phyloP scores from a whole-genome alignment of 2,797 vertebrate species.

The Euthynnus affinis region DNA sequence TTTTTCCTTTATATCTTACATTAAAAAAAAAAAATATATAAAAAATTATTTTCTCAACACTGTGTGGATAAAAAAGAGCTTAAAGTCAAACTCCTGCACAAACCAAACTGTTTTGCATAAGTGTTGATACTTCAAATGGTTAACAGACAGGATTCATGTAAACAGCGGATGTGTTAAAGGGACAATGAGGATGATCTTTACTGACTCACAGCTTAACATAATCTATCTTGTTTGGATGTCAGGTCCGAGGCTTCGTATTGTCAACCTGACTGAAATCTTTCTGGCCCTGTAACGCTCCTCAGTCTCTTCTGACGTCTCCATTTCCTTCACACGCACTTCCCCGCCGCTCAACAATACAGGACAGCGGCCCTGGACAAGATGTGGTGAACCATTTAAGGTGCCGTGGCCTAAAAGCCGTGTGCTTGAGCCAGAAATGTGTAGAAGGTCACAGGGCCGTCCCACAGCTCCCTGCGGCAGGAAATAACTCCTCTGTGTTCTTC shows the following conservation, averaged over 20 bases:
- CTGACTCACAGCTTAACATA: neutral
- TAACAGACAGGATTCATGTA: neutral
- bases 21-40: too few relatives aligned
- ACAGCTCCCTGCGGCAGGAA: neutral
- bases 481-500: neutral
- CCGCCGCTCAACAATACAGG: neutral
- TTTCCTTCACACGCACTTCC: conserved; percentile 7
- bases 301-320: neutral
- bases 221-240: neutral
- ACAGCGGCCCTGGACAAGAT: neutral
- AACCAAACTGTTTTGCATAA: neutral
- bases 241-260: neutral
- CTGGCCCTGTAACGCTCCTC: neutral
- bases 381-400: neutral
- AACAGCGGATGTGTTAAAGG: neutral
- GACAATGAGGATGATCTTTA: neutral
- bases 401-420: neutral
- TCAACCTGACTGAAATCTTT: neutral
- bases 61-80: conserved; percentile 18
- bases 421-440: neutral
- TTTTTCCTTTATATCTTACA: conserved; percentile 20
- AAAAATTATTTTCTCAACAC: conserved; percentile 10
- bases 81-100: conserved; percentile 9
- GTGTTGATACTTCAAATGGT: neutral
- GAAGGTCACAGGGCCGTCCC: conserved; percentile 6